Evolutionary conservation across 2,888 invertebrate species (phyloP), one percentile per base, ranked within the genome.

Genomic region (Drosophila tanythrix): DNA sequence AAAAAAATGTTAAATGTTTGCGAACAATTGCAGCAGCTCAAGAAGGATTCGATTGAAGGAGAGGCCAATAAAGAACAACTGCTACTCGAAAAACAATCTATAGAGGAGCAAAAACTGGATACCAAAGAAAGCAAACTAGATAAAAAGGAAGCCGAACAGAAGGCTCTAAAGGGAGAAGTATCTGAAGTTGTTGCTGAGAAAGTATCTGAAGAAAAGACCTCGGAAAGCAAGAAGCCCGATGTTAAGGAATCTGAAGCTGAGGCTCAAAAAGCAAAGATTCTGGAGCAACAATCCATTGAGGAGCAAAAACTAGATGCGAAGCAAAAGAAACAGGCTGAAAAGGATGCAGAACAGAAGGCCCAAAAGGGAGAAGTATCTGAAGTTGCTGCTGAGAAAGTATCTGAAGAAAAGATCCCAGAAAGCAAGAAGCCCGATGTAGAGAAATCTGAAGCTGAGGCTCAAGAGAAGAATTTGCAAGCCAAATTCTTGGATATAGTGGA

Each of bases 1-100:
- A 66, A 67, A 13, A 57, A 69, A 50, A 61, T 87, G 13, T 56
- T 81, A 10, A 67, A 63, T 29, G 56, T 88, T 27, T 81, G 74
- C 33, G 76, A 82, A 40, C 53, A 79, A 6, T 11, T 87, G 0
- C 72, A 82, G n/a, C 52, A 57, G 1, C 38, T 69, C 7, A 62
- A 53, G 5, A 29, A 43, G 1, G 33, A 72, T 3, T 1, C 53
- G 0, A n/a, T 18, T 18, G 11, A 51, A n/a, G 56, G 15, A 15
- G 31, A 25, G 6, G 11, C 0, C 2, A 1, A n/a, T 21, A 48
- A 67, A 15, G 4, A 48, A 18, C 25, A 31, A 35, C 11, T 15
- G 15, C 10, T 2, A 25, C 4, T 31, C 2, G 35, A 36, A 48
- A 59, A 50, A 36, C 59, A 43, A 31, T 21, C 40, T 10, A 55